Evolutionary conservation across 2,113 vertebrate species (phyloP).

Genomic region (Suncus etruscus): DNA sequence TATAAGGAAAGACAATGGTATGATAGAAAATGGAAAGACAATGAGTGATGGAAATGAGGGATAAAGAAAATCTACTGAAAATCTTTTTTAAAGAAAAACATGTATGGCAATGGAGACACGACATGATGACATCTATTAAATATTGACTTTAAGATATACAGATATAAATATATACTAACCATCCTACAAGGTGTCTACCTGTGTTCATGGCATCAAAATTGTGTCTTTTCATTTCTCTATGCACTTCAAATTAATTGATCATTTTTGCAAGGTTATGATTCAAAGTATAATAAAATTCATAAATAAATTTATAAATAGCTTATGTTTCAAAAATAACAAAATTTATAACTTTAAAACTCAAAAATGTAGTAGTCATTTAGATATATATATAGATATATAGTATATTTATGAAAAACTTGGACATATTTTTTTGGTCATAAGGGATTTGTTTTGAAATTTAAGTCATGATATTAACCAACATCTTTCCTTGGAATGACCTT

Average conservation of each 20-base stretch:
- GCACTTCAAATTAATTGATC: not conserved
- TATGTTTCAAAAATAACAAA: not conserved
- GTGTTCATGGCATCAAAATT: not conserved
- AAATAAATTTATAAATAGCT: not conserved
- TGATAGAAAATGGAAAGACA: too few relatives aligned
- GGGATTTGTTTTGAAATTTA: constrained; percentile 1
- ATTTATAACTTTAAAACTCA: not conserved
- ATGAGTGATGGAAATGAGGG: not conserved
- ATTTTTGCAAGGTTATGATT: not conserved
- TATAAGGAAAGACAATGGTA: not conserved
- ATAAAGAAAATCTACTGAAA: not conserved
- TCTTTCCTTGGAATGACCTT: not conserved
- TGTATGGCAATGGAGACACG: not conserved
- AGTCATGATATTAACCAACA: not conserved
- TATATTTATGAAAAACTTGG: too few relatives aligned
- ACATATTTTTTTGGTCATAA: too few relatives aligned
- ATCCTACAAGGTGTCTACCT: not conserved
- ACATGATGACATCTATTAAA: not conserved
- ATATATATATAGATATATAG: too few relatives aligned
- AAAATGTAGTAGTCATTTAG: not conserved
- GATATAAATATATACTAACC: not conserved
- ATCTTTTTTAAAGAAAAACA: not conserved
- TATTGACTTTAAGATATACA: not conserved
- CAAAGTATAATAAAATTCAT: not conserved
- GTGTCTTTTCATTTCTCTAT: not conserved